These are phyloP conservation scores for Cheumatopsyche charites DNA, from an alignment of 1,140 invertebrate species.

Conservation along the genomic window DNA sequence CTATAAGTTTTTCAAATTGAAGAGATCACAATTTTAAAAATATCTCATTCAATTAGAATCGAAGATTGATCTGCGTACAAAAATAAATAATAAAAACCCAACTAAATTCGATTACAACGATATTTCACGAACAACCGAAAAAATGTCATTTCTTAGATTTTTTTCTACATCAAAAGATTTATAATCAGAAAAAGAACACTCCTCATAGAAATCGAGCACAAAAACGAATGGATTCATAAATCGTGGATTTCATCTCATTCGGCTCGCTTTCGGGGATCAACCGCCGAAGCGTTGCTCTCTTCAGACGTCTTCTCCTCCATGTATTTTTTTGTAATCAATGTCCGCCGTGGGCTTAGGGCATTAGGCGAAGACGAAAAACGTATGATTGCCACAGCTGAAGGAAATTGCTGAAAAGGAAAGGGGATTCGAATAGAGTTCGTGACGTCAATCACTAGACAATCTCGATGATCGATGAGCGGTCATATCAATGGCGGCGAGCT, in stretches of 20 bases:
- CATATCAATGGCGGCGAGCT: conserved; percentile 45
- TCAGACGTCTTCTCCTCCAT: not conserved
- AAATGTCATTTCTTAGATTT: no score
- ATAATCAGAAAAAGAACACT: no score
- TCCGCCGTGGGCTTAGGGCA: not conserved
- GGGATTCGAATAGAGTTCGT: conserved; percentile 11
- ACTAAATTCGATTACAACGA: no score
- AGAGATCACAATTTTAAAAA: no score
- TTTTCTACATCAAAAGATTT: no score
- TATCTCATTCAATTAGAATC: no score
- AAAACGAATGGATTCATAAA: conserved; percentile 7
- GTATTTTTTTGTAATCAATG: not conserved
- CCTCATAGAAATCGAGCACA: no score
- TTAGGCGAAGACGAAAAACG: not conserved
- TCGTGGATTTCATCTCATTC: conserved; percentile 8
- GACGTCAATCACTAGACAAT: conserved; percentile 47
- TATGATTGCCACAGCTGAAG: not conserved
- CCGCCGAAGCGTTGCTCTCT: not conserved
- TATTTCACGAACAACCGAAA: no score
- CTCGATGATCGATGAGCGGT: conserved; percentile 44
- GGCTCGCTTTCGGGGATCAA: not conserved
- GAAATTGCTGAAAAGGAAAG: not conserved
- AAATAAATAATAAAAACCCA: no score
- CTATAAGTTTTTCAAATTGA: no score
- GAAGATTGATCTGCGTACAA: no score